A percentile compares a stretch with the other conserved stretches of the same genome.
These are phyloP conservation scores for Melieria picta DNA, from an alignment of 2,888 invertebrate species.

Conservation along the genomic window DNA sequence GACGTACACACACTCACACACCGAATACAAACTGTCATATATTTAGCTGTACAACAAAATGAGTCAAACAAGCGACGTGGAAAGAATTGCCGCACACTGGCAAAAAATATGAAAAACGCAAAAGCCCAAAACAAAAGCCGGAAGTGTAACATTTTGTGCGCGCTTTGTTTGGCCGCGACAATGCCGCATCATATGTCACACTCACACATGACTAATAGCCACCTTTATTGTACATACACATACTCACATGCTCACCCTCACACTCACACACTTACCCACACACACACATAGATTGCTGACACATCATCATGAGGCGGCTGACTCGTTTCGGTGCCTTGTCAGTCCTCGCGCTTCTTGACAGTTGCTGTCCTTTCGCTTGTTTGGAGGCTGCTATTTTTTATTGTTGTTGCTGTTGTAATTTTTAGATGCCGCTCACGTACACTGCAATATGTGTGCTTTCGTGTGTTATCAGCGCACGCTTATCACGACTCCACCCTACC, in stretches of 20 bases:
- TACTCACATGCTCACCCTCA: not conserved
- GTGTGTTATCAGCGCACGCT: conserved; percentile 43
- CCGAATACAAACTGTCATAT: not conserved
- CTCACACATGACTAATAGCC: not conserved
- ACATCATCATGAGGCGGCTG: not conserved
- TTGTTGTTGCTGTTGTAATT: conserved; percentile 10
- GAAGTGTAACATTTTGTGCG: conserved; percentile 3
- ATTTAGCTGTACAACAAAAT: too few species aligned
- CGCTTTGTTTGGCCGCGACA: not conserved
- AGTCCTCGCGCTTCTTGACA: not conserved
- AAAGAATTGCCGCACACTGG: too few species aligned
- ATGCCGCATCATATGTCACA: not conserved
- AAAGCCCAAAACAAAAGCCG: not conserved
- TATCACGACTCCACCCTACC: conserved; percentile 41
- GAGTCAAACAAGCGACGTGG: too few species aligned
- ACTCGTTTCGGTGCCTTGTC: not conserved
- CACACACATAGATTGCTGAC: not conserved
- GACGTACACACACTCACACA: not conserved
- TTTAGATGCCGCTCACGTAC: conserved; percentile 41
- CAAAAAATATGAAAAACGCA: not conserved
- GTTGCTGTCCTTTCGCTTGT: not conserved
- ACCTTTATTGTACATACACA: not conserved
- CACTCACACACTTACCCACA: not conserved
- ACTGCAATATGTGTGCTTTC: not conserved
- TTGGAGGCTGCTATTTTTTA: not conserved